Evolutionary conservation across 2,113 vertebrate species (phyloP), one percentile per base, ranked within the genome.

Genomic region (Orientallactaga bullata): DNA sequence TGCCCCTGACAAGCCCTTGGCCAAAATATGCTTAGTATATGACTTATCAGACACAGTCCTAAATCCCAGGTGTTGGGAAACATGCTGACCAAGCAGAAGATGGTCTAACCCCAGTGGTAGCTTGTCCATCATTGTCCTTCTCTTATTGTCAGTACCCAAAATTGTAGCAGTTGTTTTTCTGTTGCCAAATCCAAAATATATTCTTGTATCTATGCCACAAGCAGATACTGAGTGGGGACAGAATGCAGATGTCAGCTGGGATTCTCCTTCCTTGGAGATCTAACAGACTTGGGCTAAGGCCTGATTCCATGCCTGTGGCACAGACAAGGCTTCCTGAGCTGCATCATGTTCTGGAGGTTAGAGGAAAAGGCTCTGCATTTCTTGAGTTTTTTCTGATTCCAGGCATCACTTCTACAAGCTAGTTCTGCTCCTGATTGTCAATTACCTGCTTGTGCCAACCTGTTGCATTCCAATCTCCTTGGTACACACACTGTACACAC

Each of bases 401-500:
- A 28, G 1, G 28, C 21, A 8, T 89, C 76, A 21, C 55, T 86
- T 16, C 21, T 74, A 51, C 68, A 68, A 47, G 28, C 16, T 32
- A 8, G 35, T 78, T 68, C 77, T 0, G 2, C 35, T 66, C 68
- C 66, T 5, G 1, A 10, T 68, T 32, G 66, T 74, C 20, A 0
- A 16, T 10, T 30, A 11, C 26, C 61, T 28, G 1, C 2, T 17
- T 2, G 0, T 32, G 68, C 37, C 83, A 10, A 24, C 30, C 68
- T 30, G 12, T 37, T 20, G 8, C 2, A 5, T 21, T 7, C 39
- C 68, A 28, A 47, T 47, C 11, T 2, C 2, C 20, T 1, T 9
- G 1, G 4, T 17, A 4, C 37, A 3, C 65, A 42, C 1, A 0
- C 4, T 5, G 2, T 39, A 11, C 11, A 42, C 7, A 18, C 42